These are phyloP conservation scores for Athene cunicularia DNA, from an alignment of 2,113 vertebrate genomes.

Conservation along the genomic window DNA sequence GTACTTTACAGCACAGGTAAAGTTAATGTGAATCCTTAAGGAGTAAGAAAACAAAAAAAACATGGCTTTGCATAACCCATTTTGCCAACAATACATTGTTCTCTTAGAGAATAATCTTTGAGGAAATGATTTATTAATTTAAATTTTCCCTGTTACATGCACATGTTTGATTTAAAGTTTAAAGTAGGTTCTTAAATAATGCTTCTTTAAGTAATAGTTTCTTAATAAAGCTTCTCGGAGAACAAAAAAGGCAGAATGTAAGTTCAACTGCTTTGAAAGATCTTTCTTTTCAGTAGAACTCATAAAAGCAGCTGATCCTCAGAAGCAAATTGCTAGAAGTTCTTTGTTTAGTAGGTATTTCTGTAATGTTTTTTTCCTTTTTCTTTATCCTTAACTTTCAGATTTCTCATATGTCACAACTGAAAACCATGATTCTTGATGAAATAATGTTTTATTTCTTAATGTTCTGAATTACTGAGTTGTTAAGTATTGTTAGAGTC, in stretches of 20 bases:
- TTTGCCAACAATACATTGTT: neutral
- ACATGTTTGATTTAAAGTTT: neutral
- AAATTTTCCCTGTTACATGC: neutral
- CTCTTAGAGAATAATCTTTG: neutral
- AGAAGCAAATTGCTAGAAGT: neutral
- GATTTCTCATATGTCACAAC: neutral
- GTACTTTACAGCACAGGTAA: neutral
- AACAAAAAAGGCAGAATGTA: neutral
- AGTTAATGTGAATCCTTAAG: neutral
- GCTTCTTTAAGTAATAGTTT: no score
- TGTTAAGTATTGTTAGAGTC: neutral
- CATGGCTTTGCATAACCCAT: neutral
- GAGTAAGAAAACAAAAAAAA: neutral
- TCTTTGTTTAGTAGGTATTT: neutral
- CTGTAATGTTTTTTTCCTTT: neutral
- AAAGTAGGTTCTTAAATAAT: neutral
- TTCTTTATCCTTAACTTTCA: neutral
- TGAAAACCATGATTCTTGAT: neutral
- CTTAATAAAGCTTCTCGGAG: neutral
- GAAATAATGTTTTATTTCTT: neutral
- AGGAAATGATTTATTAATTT: neutral
- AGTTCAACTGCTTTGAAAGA: neutral
- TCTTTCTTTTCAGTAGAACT: neutral
- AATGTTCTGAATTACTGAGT: neutral
- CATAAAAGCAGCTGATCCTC: neutral